Percentiles rank a stretch among this genome's conserved stretches.
Evolutionary conservation across 2,113 vertebrate genomes (phyloP).

Genomic region (Scolopax mira): DNA sequence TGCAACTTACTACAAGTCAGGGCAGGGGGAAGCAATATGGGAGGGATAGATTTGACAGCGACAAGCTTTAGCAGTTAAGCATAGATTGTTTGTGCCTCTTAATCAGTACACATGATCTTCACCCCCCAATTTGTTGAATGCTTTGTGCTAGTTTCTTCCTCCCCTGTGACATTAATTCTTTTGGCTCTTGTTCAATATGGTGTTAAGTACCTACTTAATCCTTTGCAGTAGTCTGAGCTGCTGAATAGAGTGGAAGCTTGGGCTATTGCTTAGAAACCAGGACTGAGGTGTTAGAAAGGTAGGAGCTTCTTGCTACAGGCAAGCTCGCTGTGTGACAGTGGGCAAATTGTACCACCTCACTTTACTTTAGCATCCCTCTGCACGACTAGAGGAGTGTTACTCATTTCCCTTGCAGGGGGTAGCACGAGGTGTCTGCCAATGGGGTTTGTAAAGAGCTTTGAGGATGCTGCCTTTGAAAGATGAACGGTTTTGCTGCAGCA

Average conservation of each 20-base stretch:
- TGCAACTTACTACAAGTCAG: background rate
- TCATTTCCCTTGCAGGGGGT: background rate
- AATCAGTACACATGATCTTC: background rate
- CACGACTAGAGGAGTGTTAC: background rate
- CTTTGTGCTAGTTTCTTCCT: background rate
- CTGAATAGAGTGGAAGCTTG: background rate
- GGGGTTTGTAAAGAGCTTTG: background rate
- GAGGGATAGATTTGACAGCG: background rate
- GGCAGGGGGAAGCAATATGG: background rate
- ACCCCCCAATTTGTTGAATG: background rate
- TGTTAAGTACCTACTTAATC: constrained; percentile 28
- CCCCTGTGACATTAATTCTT: constrained; percentile 14
- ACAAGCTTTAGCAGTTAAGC: background rate
- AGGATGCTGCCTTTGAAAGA: background rate
- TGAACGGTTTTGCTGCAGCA: background rate
- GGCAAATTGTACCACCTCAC: background rate
- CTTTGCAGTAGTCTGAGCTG: background rate
- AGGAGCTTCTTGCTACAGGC: background rate
- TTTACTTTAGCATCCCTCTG: background rate
- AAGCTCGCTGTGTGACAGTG: background rate
- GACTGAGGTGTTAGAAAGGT: background rate
- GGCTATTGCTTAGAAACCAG: constrained; percentile 17
- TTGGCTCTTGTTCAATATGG: constrained; percentile 6
- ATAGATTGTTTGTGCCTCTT: background rate
- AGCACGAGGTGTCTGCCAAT: background rate